phyloP scores from a whole-genome alignment of 2,113 vertebrate species.

The Malurus elegans region DNA sequence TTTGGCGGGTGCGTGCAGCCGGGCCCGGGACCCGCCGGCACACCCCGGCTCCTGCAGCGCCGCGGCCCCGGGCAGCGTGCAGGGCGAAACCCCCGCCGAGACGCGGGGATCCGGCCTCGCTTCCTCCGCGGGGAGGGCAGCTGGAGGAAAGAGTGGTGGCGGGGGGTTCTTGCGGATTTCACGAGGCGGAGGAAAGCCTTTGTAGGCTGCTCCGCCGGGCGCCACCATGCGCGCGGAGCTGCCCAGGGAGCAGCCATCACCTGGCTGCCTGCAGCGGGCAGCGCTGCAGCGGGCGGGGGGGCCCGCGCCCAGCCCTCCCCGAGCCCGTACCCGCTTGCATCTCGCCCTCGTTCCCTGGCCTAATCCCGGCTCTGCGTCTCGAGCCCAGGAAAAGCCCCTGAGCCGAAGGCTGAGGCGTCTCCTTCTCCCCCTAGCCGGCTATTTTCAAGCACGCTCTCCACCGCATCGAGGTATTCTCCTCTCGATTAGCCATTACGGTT shows the following conservation, averaged over 20 bases:
- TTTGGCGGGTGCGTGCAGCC: neutral
- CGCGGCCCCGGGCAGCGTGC: neutral
- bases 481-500: constrained; percentile 44
- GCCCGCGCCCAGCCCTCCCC: neutral
- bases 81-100: neutral
- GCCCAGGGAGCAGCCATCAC: neutral
- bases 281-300: neutral
- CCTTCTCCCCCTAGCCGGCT: neutral
- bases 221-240: neutral
- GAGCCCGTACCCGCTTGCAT: neutral
- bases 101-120: neutral
- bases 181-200: neutral
- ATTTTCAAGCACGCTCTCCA: neutral
- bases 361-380: neutral
- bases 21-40: neutral
- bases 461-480: constrained; percentile 15
- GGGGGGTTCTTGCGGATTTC: neutral
- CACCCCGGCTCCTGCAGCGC: neutral
- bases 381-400: neutral
- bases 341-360: neutral
- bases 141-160: neutral
- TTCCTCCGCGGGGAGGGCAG: neutral
- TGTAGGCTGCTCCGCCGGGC: neutral
- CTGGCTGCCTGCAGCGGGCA: neutral
- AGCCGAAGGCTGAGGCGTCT: neutral